Evolutionary conservation across 2,888 invertebrate species (phyloP), one percentile per base, ranked within the genome.

Genomic region (Thecocarcelia acutangulata): DNA sequence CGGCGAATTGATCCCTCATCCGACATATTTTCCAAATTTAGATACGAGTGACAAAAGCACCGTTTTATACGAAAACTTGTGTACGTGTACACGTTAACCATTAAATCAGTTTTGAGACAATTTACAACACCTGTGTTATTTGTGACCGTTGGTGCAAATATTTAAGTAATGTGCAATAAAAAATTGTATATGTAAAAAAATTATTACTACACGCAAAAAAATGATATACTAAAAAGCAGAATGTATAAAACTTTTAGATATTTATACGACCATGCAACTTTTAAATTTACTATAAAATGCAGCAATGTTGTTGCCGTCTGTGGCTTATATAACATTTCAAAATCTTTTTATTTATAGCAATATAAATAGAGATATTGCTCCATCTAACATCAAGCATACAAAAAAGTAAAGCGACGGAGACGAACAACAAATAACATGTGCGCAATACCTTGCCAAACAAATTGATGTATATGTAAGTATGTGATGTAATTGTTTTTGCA

Each of bases 281-380:
- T 48, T 28, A 58, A 58, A 21, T 40, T 59, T 75, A 61, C 61
- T 52, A 44, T 61, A 61, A 48, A 37, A 13, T 37, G 61, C 69
- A 76, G 33, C 28, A 46, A 28, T 50, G 40, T 66, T 63, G 72
- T 40, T 44, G 28, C 28, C 8, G 33, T 33, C 1, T 33, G 24
- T 54, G 50, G 52, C 64, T 56, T 79, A 68, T 80, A 76, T 76
- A 80, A 72, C 70, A 80, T 73, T 76, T 73, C 72, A 37, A 68
- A 68, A 76, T 77, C 69, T 76, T 77, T 76, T 66, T 66, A 72
- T 81, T 76, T 81, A 68, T 73, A 63, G 68, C 42, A 48, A 54
- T 69, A 54, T 56, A 76, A 77, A 77, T 81, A 77, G 81, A 76
- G 72, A 81, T 81, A 73, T 81, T 77, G 80, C 76, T 81, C 76